These are phyloP conservation scores for Nephrotoma guestfalica DNA, from an alignment of 2,888 invertebrate genomes.

Conservation along the genomic window DNA sequence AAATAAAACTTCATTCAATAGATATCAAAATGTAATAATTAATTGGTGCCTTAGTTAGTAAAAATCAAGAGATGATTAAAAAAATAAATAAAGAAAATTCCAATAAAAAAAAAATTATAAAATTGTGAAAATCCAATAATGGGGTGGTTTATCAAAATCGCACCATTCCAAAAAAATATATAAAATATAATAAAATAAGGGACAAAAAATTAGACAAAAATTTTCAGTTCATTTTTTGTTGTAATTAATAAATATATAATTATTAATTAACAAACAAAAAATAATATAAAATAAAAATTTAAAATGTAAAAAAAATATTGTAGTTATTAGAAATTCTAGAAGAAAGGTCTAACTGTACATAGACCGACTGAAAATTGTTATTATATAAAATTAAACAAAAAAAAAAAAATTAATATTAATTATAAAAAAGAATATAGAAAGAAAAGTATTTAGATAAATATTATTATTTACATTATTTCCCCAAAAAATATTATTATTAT, in stretches of 20 bases:
- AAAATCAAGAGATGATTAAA: background rate
- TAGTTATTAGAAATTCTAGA: slow-evolving; percentile 4
- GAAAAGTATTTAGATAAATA: background rate
- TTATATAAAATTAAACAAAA: slow-evolving; percentile 10
- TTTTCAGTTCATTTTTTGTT: background rate
- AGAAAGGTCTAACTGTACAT: slow-evolving; percentile 10
- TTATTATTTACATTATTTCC: slow-evolving; percentile 1
- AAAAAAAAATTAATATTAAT: slow-evolving; percentile 8
- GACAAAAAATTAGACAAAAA: background rate
- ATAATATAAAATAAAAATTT: background rate
- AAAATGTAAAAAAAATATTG: slow-evolving; percentile 1
- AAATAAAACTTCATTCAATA: slow-evolving; percentile 1
- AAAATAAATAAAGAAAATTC: background rate
- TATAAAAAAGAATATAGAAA: slow-evolving; percentile 2
- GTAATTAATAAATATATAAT: background rate
- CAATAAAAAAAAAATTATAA: background rate
- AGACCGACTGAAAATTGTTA: slow-evolving; percentile 14
- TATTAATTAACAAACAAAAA: background rate
- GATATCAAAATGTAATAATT: slow-evolving; percentile 6
- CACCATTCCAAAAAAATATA: background rate
- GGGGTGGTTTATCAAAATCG: background rate
- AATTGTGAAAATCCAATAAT: background rate
- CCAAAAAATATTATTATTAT: background rate
- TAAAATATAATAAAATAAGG: background rate
- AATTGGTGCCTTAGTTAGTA: slow-evolving; percentile 9